Percentiles rank a stretch among this genome's conserved stretches.
phyloP scores from a whole-genome alignment of 2,797 vertebrate genomes.

The Staurois parvus region DNA sequence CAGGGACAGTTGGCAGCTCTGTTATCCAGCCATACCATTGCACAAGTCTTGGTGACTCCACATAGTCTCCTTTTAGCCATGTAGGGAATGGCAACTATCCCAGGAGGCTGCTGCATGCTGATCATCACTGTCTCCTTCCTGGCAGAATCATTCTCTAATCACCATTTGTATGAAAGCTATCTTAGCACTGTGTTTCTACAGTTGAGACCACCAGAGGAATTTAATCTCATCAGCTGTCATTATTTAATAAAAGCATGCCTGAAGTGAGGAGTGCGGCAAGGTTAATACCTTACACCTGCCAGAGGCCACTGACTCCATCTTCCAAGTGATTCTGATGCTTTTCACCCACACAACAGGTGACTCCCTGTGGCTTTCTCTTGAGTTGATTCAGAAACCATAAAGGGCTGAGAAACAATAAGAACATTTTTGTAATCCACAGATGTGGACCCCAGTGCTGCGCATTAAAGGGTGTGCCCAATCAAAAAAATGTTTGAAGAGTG shows the following conservation, averaged over 20 bases:
- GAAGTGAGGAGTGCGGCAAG: neutral
- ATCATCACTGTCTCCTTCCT: neutral
- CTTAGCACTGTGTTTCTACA: neutral
- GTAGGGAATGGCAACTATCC: slow-evolving; percentile 11
- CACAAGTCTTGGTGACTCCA: neutral
- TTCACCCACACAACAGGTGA: slow-evolving; percentile 16
- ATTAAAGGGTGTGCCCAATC: neutral
- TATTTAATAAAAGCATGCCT: slow-evolving; percentile 24
- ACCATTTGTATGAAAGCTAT: slow-evolving; percentile 24
- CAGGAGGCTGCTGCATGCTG: neutral
- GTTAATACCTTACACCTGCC: slow-evolving; percentile 22
- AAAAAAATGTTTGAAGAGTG: neutral
- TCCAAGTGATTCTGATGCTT: neutral
- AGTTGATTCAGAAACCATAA: neutral
- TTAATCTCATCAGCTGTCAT: slow-evolving; percentile 42
- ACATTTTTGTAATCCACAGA: neutral
- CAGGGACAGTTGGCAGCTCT: too few species aligned
- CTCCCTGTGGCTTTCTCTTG: neutral
- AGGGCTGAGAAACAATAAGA: neutral
- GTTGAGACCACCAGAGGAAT: slow-evolving; percentile 13
- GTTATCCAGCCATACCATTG: too few species aligned
- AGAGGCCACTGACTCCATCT: neutral
- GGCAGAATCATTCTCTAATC: neutral
- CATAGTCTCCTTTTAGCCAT: neutral
- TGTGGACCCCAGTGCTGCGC: neutral